Evolutionary conservation across 1,140 invertebrate species (phyloP).

Genomic region (Drosophila rhopaloa): DNA sequence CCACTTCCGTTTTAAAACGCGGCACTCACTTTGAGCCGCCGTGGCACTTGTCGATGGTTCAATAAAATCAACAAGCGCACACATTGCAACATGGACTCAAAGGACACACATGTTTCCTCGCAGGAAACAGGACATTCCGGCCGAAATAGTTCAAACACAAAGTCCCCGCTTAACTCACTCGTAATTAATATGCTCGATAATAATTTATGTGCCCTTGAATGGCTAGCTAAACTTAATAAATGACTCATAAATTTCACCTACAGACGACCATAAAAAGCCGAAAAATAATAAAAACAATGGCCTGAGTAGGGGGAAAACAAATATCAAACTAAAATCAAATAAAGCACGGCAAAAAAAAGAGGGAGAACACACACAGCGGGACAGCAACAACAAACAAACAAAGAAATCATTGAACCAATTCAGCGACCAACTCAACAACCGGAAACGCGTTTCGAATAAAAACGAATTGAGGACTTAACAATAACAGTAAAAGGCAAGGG

Average conservation of each 20-base stretch:
- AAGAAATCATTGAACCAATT: constrained; percentile 83
- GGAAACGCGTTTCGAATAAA: constrained; percentile 82
- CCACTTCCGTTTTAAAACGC: constrained; percentile 49
- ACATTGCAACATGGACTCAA: constrained; percentile 49
- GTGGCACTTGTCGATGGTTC: constrained; percentile 66
- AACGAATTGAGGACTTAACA: constrained; percentile 81
- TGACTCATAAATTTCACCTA: constrained; percentile 68
- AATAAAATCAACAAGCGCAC: constrained; percentile 70
- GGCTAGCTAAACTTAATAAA: constrained; percentile 62
- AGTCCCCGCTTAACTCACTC: constrained; percentile 11
- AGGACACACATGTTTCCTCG: constrained; percentile 34
- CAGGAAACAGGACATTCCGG: constrained; percentile 10
- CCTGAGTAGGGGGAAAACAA: constrained; percentile 36
- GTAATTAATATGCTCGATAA: constrained; percentile 46
- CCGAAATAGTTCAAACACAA: constrained; percentile 52
- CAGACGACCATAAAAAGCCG: constrained; percentile 44
- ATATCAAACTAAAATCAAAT: constrained; percentile 47
- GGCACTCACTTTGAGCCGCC: constrained; percentile 57
- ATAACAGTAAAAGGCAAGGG: constrained; percentile 69
- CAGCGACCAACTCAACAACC: constrained; percentile 83
- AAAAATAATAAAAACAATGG: constrained; percentile 31
- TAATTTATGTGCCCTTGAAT: constrained; percentile 46
- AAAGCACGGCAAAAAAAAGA: constrained; percentile 19
- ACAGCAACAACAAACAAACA: constrained; percentile 44
- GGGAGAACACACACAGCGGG: constrained; percentile 42